These are phyloP conservation scores for Ceratina calcarata DNA, from an alignment of 1,140 invertebrate species.

Conservation along the genomic window DNA sequence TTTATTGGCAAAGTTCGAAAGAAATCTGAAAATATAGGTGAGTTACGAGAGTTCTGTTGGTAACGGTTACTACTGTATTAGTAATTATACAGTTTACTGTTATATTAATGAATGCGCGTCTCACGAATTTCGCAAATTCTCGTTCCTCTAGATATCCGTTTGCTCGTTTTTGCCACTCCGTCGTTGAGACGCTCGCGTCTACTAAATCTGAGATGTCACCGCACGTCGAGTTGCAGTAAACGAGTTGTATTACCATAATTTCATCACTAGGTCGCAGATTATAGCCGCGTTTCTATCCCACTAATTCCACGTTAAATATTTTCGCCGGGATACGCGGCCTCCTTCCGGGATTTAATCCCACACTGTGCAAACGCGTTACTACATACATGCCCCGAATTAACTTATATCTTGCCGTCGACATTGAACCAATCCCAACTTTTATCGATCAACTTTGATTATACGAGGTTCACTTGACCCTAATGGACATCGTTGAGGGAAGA, in stretches of 20 bases:
- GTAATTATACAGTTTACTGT: too few species aligned
- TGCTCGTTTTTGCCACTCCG: not conserved
- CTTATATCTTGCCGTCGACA: not conserved
- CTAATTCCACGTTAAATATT: conserved; percentile 57
- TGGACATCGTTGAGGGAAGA: too few species aligned
- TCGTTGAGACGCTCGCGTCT: not conserved
- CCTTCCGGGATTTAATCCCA: conserved; percentile 29
- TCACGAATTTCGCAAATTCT: not conserved
- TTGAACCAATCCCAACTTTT: not conserved
- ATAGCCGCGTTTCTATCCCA: conserved; percentile 13
- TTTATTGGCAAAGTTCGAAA: too few species aligned
- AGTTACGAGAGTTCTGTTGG: too few species aligned
- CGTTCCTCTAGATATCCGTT: not conserved
- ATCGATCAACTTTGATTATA: not conserved
- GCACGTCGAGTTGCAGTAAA: conserved; percentile 18
- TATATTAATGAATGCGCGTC: not conserved
- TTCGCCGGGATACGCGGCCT: conserved; percentile 27
- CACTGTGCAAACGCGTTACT: conserved; percentile 10
- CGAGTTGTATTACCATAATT: conserved; percentile 55
- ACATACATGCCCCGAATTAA: not conserved
- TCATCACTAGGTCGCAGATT: conserved; percentile 18
- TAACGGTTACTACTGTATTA: too few species aligned
- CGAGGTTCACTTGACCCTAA: too few species aligned
- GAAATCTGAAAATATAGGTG: too few species aligned
- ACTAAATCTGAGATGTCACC: conserved; percentile 53